These are phyloP conservation scores for Oceanodroma leucorhoa DNA, from an alignment of 2,797 vertebrate genomes.

Conservation along the genomic window DNA sequence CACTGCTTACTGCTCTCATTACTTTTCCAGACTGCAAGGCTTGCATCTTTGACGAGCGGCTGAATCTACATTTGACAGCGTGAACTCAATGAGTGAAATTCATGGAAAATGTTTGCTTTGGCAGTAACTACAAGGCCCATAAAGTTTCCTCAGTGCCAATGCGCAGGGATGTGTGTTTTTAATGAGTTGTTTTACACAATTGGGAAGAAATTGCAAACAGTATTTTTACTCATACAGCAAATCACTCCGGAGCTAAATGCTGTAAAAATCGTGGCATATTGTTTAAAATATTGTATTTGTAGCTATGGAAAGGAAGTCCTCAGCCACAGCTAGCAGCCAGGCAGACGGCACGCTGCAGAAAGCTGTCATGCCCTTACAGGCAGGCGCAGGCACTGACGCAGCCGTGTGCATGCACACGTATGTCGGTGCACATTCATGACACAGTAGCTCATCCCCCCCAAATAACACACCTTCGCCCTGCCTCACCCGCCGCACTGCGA, in stretches of 20 bases:
- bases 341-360: neutral
- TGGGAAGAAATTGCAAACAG: neutral
- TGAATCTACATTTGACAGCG: constrained; percentile 50
- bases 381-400: neutral
- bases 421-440: neutral
- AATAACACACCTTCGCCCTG: neutral
- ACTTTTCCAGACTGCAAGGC: constrained; percentile 52
- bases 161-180: constrained; percentile 2
- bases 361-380: neutral
- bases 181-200: constrained; percentile 38
- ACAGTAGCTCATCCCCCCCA: neutral
- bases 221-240: constrained; percentile 5
- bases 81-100: constrained; percentile 49
- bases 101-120: constrained; percentile 58
- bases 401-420: neutral
- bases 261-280: neutral
- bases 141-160: constrained; percentile 24
- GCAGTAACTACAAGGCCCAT: constrained; percentile 40
- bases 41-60: constrained; percentile 52
- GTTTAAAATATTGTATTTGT: neutral
- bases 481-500: fast-evolving
- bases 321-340: neutral
- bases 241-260: neutral
- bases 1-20: constrained; percentile 49
- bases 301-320: neutral